Conservation (phyloP, 2,797 vertebrate species). For the Crypturellus tataupa region DNA sequence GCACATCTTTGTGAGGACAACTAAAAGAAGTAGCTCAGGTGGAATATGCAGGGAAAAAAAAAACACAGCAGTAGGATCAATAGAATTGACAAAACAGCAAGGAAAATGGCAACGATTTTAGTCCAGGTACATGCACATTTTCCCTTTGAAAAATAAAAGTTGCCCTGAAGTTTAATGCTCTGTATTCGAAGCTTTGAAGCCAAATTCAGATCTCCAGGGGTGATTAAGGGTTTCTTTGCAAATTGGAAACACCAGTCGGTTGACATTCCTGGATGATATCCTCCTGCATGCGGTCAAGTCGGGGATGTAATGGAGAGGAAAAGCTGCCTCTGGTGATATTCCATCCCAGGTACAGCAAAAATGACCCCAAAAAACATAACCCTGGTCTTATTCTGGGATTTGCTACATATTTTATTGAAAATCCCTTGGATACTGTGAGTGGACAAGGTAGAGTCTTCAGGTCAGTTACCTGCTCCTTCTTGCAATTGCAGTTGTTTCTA, state of each 20-base stretch:
- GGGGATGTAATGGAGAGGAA: background rate
- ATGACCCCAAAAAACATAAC: background rate
- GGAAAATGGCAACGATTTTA: background rate
- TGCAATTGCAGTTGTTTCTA: background rate
- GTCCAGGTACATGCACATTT: background rate
- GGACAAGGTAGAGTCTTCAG: background rate
- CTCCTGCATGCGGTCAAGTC: background rate
- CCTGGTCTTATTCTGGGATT: background rate
- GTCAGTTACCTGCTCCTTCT: background rate
- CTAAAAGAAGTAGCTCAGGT: background rate
- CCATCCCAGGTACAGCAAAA: background rate
- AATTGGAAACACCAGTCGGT: background rate
- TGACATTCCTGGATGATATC: background rate
- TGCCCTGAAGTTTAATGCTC: background rate
- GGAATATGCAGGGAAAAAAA: background rate
- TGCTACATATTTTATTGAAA: background rate
- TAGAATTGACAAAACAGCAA: background rate
- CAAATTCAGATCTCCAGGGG: background rate
- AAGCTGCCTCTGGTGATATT: background rate
- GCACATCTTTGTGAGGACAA: background rate
- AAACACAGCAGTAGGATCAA: background rate
- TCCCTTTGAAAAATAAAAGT: conserved; percentile 10
- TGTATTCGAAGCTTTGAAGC: background rate
- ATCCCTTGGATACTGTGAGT: background rate
- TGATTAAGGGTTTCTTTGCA: background rate